Percentiles rank a stretch among this genome's conserved stretches.
These are phyloP conservation scores for Pogonus chalceus DNA, from an alignment of 1,140 invertebrate genomes.

Conservation along the genomic window DNA sequence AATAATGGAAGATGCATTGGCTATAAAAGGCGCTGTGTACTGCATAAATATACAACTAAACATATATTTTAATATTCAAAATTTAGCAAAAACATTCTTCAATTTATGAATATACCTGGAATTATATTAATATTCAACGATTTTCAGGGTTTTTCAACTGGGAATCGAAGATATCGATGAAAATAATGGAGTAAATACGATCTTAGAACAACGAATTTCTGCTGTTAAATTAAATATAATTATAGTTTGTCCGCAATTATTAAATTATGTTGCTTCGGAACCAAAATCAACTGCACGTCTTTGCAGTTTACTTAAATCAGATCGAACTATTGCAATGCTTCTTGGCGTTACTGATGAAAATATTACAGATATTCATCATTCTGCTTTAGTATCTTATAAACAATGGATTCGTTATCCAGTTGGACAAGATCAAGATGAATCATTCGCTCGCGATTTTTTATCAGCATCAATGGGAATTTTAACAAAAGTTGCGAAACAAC, in stretches of 20 bases:
- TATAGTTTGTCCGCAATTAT: conserved; percentile 62
- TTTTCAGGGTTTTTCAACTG: conserved; percentile 55
- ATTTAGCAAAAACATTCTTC: not conserved
- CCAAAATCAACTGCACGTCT: conserved; percentile 40
- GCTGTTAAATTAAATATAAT: conserved; percentile 64
- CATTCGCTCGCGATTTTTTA: conserved; percentile 69
- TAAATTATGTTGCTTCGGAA: conserved; percentile 48
- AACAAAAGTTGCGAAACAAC: conserved; percentile 49
- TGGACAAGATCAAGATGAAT: conserved; percentile 65
- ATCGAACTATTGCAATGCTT: conserved; percentile 66
- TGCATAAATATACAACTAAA: not conserved
- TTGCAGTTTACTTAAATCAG: conserved; percentile 45
- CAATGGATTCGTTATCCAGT: conserved; percentile 67
- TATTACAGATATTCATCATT: conserved; percentile 48
- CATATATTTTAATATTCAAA: conserved; percentile 2
- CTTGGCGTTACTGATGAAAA: conserved; percentile 58
- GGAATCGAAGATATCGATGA: conserved; percentile 56
- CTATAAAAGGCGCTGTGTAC: too few species aligned
- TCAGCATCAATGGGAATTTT: conserved; percentile 65
- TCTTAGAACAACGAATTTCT: conserved; percentile 46
- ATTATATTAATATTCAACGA: conserved; percentile 14
- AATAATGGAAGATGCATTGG: too few species aligned
- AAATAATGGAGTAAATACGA: conserved; percentile 39
- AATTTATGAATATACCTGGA: conserved; percentile 12
- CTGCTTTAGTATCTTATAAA: conserved; percentile 56